These are phyloP conservation scores for Aphodius sticticus DNA, from an alignment of 2,888 invertebrate genomes.

Conservation along the genomic window DNA sequence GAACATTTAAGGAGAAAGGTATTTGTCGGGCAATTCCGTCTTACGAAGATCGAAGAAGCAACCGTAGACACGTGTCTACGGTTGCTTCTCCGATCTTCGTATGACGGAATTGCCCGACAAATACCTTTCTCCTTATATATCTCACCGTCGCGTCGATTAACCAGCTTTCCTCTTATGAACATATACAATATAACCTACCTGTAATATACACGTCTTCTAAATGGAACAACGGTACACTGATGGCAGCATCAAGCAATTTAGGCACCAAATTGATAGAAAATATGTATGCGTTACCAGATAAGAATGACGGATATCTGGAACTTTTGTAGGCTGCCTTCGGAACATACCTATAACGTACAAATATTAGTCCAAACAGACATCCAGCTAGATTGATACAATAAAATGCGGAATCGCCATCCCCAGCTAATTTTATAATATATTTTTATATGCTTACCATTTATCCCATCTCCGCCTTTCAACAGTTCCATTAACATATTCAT, in stretches of 20 bases:
- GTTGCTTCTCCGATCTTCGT: too few species aligned
- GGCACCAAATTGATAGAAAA: slow-evolving; percentile 71
- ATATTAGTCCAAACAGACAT: background rate
- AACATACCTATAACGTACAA: background rate
- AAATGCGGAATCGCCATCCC: background rate
- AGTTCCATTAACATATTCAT: background rate
- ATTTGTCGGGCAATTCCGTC: too few species aligned
- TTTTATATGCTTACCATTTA: background rate
- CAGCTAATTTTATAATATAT: too few species aligned
- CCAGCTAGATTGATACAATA: background rate
- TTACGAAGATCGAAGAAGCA: too few species aligned
- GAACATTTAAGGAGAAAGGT: too few species aligned
- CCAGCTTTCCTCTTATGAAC: too few species aligned
- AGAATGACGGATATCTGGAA: slow-evolving; percentile 73
- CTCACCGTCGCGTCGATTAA: too few species aligned
- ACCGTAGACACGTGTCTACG: too few species aligned
- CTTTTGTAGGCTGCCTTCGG: background rate
- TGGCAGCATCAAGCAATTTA: slow-evolving; percentile 71
- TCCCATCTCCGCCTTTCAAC: background rate
- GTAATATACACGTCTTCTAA: slow-evolving; percentile 80
- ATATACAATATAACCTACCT: slow-evolving; percentile 56
- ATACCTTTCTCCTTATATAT: too few species aligned
- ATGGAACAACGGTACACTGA: slow-evolving; percentile 74
- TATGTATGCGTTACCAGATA: slow-evolving; percentile 81
- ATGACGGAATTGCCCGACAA: too few species aligned